phyloP scores from a whole-genome alignment of 2,113 vertebrate genomes.

The Carollia perspicillata region DNA sequence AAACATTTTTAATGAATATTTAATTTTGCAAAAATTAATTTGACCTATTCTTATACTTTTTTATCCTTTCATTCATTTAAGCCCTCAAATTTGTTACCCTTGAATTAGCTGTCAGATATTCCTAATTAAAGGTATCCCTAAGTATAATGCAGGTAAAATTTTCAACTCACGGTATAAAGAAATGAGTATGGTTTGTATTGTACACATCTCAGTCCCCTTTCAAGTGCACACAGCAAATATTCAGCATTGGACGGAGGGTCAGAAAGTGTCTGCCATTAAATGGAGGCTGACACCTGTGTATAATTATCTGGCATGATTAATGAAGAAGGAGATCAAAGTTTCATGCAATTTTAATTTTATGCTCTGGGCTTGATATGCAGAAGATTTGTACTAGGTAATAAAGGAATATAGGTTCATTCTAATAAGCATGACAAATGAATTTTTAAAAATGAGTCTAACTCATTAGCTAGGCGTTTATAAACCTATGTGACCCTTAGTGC shows the following conservation, averaged over 20 bases:
- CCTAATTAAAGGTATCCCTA: slow-evolving; percentile 7
- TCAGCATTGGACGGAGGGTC: slow-evolving; percentile 26
- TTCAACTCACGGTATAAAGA: slow-evolving; percentile 42
- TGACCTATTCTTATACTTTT: slow-evolving; percentile 17
- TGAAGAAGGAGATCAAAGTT: slow-evolving; percentile 73
- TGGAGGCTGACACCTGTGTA: slow-evolving; percentile 46
- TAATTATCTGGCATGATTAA: slow-evolving; percentile 71
- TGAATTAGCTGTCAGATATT: slow-evolving; percentile 42
- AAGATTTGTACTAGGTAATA: slow-evolving; percentile 60
- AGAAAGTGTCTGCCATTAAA: slow-evolving; percentile 55
- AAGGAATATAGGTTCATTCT: slow-evolving; percentile 62
- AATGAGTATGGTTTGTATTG: slow-evolving; percentile 15
- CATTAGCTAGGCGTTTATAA: slow-evolving; percentile 59
- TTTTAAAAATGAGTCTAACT: slow-evolving; percentile 65
- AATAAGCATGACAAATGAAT: slow-evolving; percentile 70
- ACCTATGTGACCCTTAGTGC: slow-evolving; percentile 38
- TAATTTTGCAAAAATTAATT: slow-evolving; percentile 62
- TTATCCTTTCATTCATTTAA: slow-evolving; percentile 48
- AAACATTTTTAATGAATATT: no score
- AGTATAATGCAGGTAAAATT: slow-evolving; percentile 13
- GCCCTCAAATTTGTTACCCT: slow-evolving; percentile 35
- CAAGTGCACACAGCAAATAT: slow-evolving; percentile 56
- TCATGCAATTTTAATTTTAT: slow-evolving; percentile 77
- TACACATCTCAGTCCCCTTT: not conserved
- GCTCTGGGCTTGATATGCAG: slow-evolving; percentile 66